phyloP scores from a whole-genome alignment of 2,797 vertebrate genomes.

The Parauchenoglanis punctatus region DNA sequence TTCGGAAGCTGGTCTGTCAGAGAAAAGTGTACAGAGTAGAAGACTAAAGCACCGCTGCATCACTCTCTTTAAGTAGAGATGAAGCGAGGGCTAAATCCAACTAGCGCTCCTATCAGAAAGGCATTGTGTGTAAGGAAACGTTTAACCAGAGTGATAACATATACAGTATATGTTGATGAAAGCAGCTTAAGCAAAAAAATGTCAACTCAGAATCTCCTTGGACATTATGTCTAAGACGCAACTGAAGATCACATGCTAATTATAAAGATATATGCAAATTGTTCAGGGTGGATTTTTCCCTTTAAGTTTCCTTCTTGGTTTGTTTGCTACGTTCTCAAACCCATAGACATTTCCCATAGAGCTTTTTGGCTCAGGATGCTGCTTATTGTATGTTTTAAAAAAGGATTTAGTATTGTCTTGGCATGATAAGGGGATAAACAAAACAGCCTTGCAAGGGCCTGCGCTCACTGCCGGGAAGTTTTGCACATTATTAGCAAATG shows the following conservation, averaged over 20 bases:
- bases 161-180: neutral
- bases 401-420: constrained; percentile 50
- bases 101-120: neutral
- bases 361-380: constrained; percentile 7
- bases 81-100: neutral
- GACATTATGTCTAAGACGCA: neutral
- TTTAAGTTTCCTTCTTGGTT: neutral
- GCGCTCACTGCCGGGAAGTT: constrained; percentile 59
- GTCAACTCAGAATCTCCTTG: neutral
- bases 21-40: neutral
- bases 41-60: neutral
- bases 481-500: constrained; percentile 63
- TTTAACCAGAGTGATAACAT: neutral
- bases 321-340: neutral
- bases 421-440: constrained; percentile 12
- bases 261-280: neutral
- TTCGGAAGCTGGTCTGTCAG: neutral
- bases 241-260: neutral
- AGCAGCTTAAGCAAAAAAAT: neutral
- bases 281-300: neutral
- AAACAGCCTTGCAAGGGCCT: constrained; percentile 43
- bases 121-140: neutral
- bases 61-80: neutral
- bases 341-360: neutral
- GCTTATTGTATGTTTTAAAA: constrained; percentile 34